phyloP scores from a whole-genome alignment of 2,797 vertebrate species.

The Rhynchotus rufescens region DNA sequence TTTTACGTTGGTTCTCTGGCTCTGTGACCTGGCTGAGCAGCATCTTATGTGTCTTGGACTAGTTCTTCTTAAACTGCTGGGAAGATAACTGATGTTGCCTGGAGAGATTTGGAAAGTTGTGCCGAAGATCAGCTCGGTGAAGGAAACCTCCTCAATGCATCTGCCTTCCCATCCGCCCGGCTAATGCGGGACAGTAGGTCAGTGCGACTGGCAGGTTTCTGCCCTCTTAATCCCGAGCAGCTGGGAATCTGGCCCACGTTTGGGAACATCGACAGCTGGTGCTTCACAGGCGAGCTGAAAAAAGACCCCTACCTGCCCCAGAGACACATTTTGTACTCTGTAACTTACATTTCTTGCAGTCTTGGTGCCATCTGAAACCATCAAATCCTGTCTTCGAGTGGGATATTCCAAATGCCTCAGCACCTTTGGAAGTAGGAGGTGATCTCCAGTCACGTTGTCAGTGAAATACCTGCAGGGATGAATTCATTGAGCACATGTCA shows the following conservation, averaged over 20 bases:
- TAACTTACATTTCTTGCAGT: not conserved
- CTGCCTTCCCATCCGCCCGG: not conserved
- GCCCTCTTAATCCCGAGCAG: not conserved
- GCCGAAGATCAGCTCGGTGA: not conserved
- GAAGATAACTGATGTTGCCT: not conserved
- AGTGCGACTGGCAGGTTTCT: not conserved
- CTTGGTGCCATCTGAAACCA: not conserved
- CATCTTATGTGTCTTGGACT: not conserved
- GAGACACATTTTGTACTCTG: not conserved
- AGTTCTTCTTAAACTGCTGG: not conserved
- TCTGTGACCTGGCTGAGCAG: not conserved
- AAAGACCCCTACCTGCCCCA: not conserved
- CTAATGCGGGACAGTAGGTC: conserved; percentile 4
- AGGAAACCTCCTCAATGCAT: not conserved
- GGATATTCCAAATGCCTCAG: not conserved
- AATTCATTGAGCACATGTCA: not conserved
- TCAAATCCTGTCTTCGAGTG: not conserved
- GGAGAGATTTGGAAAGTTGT: not conserved
- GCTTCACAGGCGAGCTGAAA: not conserved
- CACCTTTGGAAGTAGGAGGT: not conserved
- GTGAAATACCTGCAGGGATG: not conserved
- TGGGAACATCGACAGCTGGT: not conserved
- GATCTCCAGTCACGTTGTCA: not conserved
- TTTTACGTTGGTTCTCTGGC: not conserved
- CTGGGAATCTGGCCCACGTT: not conserved